A percentile compares a stretch with the other conserved stretches of the same genome.
Evolutionary conservation across 1,140 invertebrate genomes (phyloP).

Genomic region (Anadara kagoshimensis): DNA sequence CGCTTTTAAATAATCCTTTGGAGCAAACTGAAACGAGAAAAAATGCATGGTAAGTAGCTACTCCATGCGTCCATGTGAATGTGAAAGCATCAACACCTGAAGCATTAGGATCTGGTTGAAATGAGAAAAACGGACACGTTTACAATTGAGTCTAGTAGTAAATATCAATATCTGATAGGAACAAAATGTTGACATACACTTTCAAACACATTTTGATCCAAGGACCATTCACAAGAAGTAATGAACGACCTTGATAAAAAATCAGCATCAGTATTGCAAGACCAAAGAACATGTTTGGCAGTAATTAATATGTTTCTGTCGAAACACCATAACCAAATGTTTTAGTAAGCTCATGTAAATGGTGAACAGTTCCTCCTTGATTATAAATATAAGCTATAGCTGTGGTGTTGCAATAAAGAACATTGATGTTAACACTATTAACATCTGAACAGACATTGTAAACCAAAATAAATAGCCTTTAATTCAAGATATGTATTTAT

Average conservation of each 20-base stretch:
- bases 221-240: conserved; percentile 37
- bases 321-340: too few species aligned
- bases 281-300: conserved; percentile 20
- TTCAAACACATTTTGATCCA: neutral
- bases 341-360: too few species aligned
- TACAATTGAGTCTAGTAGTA: conserved; percentile 37
- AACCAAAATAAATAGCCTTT: too few species aligned
- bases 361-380: too few species aligned
- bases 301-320: conserved; percentile 24
- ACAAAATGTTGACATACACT: conserved; percentile 1
- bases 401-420: too few species aligned
- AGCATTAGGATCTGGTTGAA: conserved; percentile 32
- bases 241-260: conserved; percentile 10
- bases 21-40: too few species aligned
- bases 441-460: too few species aligned
- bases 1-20: conserved; percentile 27
- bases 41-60: conserved; percentile 15
- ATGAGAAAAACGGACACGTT: conserved; percentile 37
- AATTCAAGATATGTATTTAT: too few species aligned
- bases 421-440: too few species aligned
- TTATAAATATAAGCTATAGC: too few species aligned
- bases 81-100: conserved; percentile 33
- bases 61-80: conserved; percentile 41
- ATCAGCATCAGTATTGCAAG: conserved; percentile 27
- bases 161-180: conserved; percentile 31